Evolutionary conservation across 2,797 vertebrate species (phyloP), one percentile per base, ranked within the genome.

Genomic region (Aldrovandia affinis): DNA sequence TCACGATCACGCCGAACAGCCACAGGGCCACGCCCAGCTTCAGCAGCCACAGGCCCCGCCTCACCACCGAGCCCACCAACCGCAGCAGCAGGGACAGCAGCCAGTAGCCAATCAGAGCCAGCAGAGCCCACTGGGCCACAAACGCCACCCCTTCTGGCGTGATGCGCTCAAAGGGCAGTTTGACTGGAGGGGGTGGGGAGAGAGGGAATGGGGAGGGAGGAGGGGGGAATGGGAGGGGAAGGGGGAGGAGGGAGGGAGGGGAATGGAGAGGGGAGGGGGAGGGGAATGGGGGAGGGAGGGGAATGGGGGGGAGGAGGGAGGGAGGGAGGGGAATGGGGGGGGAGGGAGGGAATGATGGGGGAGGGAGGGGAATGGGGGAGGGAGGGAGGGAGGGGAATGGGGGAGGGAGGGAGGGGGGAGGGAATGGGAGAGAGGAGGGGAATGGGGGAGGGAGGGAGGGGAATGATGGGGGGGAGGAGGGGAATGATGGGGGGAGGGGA

Each of bases 51-150:
- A 96, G 95, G 52, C 94, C 89, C 44, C 88, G 89, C 83, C 88
- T 90, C 44, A 93, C 1, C 28, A 94, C 83, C 0, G 84, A 89
- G 4, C 94, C 81, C 1, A 93, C 73, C 86, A 95, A 77, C 42
- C 91, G 92, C 63, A 96, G 89, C 20, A 88, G 3, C 0, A 93
- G 54, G 80, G 86, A 92, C 86, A 96, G 89, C 81, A 94, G 81
- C 94, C 93, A 95, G 91, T 95, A 96, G 81, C 90, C 93, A 36
- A 94, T 94, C 84, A 95, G 89, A 52, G 92, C 92, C 88, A 95
- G 63, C 80, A 96, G 87, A 28, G 93, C 94, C 94, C 95, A 96
- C 89, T 95, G 94, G 36, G 92, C 94, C 0, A 95, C 93, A 0
- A 91, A 85, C 0, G 93, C 88, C 81, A 96, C 93, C 0, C 93